phyloP scores from a whole-genome alignment of 1,140 invertebrate species.

The Drosophila tristis region DNA sequence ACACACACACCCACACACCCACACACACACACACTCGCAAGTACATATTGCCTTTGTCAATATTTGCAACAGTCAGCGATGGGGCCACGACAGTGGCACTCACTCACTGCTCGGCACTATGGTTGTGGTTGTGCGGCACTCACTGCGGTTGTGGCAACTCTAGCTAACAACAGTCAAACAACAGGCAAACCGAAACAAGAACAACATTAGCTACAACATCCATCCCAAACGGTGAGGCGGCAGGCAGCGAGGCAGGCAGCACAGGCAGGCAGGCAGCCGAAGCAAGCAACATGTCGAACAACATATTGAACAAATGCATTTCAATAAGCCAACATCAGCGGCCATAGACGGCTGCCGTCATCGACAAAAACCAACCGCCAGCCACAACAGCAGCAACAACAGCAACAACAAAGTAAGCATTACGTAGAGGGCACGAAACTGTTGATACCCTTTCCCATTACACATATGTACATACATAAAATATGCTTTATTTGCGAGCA shows the following conservation, averaged over 20 bases:
- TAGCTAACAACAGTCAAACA: constrained; percentile 61
- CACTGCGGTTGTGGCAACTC: constrained; percentile 55
- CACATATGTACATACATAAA: too few species aligned
- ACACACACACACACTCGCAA: constrained; percentile 12
- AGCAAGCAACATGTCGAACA: constrained; percentile 72
- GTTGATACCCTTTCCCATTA: too few species aligned
- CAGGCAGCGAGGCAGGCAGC: constrained; percentile 5
- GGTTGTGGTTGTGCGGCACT: constrained; percentile 47
- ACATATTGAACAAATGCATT: constrained; percentile 81
- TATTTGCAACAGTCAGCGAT: constrained; percentile 71
- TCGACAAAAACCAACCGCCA: constrained; percentile 63
- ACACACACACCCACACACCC: constrained; percentile 18
- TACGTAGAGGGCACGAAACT: too few species aligned
- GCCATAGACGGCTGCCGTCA: constrained; percentile 45
- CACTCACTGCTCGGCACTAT: constrained; percentile 28
- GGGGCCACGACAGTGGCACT: constrained; percentile 54
- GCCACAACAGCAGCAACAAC: constrained; percentile 35
- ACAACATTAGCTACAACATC: constrained; percentile 50
- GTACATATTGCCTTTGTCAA: constrained; percentile 74
- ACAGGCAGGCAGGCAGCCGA: constrained; percentile 24
- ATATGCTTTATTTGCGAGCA: too few species aligned
- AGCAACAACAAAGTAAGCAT: constrained; percentile 12
- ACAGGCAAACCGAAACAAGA: constrained; percentile 39
- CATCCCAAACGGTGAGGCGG: neutral
- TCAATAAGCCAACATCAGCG: constrained; percentile 76